phyloP scores from a whole-genome alignment of 2,113 vertebrate genomes.

The Abramis brama region DNA sequence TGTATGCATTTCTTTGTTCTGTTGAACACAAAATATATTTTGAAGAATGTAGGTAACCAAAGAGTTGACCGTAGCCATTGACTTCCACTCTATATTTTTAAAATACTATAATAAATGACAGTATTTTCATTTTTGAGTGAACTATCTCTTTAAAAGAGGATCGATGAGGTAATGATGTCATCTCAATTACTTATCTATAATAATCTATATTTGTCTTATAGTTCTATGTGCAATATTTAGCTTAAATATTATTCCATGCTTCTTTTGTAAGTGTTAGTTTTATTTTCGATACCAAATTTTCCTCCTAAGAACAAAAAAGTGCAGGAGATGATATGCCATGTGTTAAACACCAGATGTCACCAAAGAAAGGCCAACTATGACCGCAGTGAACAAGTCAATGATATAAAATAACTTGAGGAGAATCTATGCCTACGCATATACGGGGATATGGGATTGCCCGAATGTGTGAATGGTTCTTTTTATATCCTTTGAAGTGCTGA shows the following conservation, averaged over 20 bases:
- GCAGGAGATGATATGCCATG: neutral
- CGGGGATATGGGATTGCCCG: neutral
- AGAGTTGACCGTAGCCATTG: no score
- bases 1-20: no score
- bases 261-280: no score
- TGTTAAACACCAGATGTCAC: constrained; percentile 49
- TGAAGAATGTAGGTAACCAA: no score
- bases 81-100: no score
- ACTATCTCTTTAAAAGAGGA: neutral
- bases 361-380: constrained; percentile 15
- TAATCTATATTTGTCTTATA: neutral
- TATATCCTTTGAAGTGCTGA: neutral
- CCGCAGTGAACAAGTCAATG: neutral
- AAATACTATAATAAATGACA: no score
- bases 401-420: neutral
- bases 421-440: neutral
- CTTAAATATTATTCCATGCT: neutral
- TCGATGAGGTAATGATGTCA: neutral
- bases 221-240: neutral
- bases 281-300: neutral
- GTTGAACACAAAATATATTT: no score
- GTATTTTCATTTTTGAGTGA: no score
- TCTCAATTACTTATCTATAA: neutral
- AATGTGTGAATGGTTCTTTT: neutral
- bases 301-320: neutral